A percentile compares a stretch with the other conserved stretches of the same genome.
Evolutionary conservation across 2,797 vertebrate genomes (phyloP).

Genomic region (Anolis apletophallus): DNA sequence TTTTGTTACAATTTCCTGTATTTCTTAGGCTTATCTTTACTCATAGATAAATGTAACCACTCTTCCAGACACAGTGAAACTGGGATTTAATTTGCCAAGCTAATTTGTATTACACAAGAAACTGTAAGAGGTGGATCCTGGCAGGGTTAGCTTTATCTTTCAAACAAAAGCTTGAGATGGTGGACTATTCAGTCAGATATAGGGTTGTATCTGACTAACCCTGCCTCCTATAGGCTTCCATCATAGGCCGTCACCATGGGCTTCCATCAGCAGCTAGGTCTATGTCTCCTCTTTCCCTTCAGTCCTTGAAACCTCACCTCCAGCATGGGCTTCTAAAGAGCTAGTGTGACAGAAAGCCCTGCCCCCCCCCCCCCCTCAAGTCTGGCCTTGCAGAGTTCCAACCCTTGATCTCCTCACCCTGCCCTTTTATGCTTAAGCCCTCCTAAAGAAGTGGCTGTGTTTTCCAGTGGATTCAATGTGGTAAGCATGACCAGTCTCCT

Average conservation of each 20-base stretch:
- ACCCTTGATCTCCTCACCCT: no score
- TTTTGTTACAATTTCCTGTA: background rate
- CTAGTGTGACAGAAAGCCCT: no score
- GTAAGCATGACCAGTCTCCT: no score
- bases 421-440: no score
- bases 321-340: background rate
- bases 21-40: background rate
- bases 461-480: no score
- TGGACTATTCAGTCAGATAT: background rate
- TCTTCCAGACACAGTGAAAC: background rate
- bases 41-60: background rate
- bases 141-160: background rate
- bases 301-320: background rate
- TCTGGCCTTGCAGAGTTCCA: no score
- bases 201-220: background rate
- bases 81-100: background rate
- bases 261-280: no score
- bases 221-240: background rate
- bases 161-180: background rate
- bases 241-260: background rate
- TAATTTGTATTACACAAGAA: background rate
- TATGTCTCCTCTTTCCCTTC: background rate
- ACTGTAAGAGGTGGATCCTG: background rate
- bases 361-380: no score
- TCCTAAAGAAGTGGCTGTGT: no score